phyloP scores from a whole-genome alignment of 1,140 invertebrate genomes.

The Chironomus tepperi region DNA sequence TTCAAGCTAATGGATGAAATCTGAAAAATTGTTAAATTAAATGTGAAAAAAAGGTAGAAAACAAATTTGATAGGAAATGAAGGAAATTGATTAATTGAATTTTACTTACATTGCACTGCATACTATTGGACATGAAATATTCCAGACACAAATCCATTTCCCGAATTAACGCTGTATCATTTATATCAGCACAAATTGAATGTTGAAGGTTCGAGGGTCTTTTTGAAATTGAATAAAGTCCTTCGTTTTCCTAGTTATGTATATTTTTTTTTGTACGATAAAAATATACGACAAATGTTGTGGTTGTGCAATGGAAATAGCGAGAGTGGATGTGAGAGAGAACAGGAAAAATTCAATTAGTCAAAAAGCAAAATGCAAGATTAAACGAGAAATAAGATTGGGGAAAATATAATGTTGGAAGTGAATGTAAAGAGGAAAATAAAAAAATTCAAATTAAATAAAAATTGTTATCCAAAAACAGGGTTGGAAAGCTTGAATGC shows the following conservation, averaged over 20 bases:
- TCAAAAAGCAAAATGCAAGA: not conserved
- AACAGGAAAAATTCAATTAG: conserved; percentile 12
- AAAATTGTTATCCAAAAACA: no score
- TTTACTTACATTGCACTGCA: not conserved
- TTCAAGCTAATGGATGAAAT: not conserved
- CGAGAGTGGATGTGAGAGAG: not conserved
- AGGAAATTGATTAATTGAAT: conserved; percentile 16
- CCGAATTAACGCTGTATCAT: not conserved
- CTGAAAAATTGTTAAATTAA: not conserved
- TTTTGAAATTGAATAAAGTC: conserved; percentile 9
- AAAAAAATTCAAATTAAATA: no score
- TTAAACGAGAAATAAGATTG: not conserved
- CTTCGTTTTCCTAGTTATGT: not conserved
- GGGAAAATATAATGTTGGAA: not conserved
- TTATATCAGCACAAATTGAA: not conserved
- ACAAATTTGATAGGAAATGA: not conserved
- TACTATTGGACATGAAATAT: not conserved
- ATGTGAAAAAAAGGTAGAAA: not conserved
- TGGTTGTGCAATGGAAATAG: not conserved
- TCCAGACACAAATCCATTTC: conserved; percentile 5
- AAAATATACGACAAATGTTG: no score
- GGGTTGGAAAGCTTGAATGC: no score
- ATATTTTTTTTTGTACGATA: no score
- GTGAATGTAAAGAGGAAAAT: no score
- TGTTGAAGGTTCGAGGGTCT: not conserved